phyloP scores from a whole-genome alignment of 2,888 invertebrate species.

The Ecdyonurus torrentis region DNA sequence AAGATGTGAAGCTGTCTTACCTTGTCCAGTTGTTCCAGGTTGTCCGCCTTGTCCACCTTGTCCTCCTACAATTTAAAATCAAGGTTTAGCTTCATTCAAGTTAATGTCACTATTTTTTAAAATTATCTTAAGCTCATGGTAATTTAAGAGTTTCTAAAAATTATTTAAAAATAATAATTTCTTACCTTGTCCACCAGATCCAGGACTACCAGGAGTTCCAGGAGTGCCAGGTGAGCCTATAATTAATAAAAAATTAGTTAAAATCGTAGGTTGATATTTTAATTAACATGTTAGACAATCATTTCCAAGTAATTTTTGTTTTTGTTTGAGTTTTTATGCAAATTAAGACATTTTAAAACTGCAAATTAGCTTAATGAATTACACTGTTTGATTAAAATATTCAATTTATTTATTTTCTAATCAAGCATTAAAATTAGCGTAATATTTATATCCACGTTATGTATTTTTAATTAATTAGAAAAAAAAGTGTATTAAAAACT shows the following conservation, averaged over 20 bases:
- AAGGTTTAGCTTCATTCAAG: neutral
- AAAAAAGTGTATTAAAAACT: too few species aligned
- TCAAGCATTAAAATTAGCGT: too few species aligned
- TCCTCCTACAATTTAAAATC: neutral
- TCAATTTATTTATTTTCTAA: too few species aligned
- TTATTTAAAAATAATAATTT: neutral
- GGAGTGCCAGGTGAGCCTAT: neutral
- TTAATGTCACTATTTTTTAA: neutral
- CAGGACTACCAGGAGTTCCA: neutral
- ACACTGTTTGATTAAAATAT: too few species aligned
- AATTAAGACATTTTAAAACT: too few species aligned
- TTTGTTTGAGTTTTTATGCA: too few species aligned
- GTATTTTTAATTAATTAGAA: too few species aligned
- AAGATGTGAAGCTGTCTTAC: neutral
- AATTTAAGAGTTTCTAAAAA: neutral
- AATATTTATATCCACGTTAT: too few species aligned
- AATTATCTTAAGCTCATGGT: neutral
- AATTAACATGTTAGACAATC: too few species aligned
- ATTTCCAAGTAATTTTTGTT: too few species aligned
- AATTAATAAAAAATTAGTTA: neutral
- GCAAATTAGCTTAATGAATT: too few species aligned
- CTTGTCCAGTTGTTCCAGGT: neutral
- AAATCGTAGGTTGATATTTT: too few species aligned
- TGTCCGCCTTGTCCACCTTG: neutral
- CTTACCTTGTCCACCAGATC: neutral